A percentile compares a stretch with the other conserved stretches of the same genome.
Conservation (phyloP, 1,140 invertebrate species). For the Centruroides vittatus region DNA sequence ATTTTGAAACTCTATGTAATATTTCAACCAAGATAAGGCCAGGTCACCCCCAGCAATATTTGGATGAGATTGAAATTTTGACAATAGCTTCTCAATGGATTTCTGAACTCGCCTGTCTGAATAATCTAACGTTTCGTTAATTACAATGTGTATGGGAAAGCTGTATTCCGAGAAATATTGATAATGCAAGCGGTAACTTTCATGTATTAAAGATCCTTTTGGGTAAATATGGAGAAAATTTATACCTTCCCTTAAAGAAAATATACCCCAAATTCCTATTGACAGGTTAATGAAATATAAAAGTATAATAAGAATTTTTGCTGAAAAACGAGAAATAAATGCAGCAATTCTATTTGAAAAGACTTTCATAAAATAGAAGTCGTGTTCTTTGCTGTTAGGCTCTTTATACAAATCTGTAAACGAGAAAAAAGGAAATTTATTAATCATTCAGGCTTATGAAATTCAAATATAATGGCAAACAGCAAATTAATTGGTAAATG, state of each 20-base stretch:
- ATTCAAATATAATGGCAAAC: too few relatives aligned
- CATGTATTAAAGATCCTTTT: slow-evolving; percentile 73
- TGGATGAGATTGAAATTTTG: slow-evolving; percentile 60
- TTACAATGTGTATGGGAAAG: slow-evolving; percentile 71
- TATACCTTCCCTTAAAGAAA: slow-evolving; percentile 72
- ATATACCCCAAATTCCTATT: slow-evolving; percentile 72
- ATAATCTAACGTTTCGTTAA: slow-evolving; percentile 68
- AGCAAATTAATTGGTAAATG: too few relatives aligned
- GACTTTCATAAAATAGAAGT: too few relatives aligned
- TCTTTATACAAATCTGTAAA: too few relatives aligned
- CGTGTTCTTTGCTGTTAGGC: too few relatives aligned
- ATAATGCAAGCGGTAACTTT: slow-evolving; percentile 75
- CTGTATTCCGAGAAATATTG: slow-evolving; percentile 78
- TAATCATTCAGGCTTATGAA: too few relatives aligned
- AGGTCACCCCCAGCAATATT: slow-evolving; percentile 53
- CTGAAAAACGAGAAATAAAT: slow-evolving; percentile 35
- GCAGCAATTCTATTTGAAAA: too few relatives aligned
- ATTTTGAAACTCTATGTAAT: slow-evolving; percentile 60
- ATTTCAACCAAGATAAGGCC: slow-evolving; percentile 78
- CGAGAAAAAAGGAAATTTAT: too few relatives aligned
- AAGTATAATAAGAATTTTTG: slow-evolving; percentile 60
- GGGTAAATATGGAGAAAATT: slow-evolving; percentile 68
- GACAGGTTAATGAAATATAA: slow-evolving; percentile 63
- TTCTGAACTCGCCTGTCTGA: slow-evolving; percentile 59
- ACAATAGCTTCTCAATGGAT: slow-evolving; percentile 60